A percentile compares a stretch with the other conserved stretches of the same genome.
phyloP scores from a whole-genome alignment of 2,888 invertebrate genomes.

The Brenthis ino region DNA sequence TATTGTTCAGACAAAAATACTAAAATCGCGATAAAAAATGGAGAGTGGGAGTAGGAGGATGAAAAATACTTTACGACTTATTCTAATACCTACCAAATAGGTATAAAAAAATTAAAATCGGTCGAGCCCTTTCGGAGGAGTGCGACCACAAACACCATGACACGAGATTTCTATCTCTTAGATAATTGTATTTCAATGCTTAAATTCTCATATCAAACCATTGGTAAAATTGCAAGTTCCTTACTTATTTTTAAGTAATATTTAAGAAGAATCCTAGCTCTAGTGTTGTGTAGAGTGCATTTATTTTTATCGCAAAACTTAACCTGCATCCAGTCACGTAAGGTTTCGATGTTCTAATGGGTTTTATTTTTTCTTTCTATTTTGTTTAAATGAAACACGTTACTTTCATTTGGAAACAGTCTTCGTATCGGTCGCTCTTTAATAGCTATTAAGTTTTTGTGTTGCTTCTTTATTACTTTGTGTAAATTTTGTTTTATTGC shows the following conservation, averaged over 20 bases:
- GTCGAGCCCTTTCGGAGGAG: too few species aligned
- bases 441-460: slow-evolving; percentile 35
- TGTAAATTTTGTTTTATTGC: slow-evolving; percentile 27
- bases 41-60: too few species aligned
- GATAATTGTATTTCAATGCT: too few species aligned
- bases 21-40: too few species aligned
- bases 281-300: slow-evolving; percentile 6
- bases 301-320: slow-evolving; percentile 36
- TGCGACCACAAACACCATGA: too few species aligned
- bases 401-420: slow-evolving; percentile 27
- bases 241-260: background rate
- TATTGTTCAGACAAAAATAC: too few species aligned
- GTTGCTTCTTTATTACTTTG: slow-evolving; percentile 28
- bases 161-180: too few species aligned
- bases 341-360: slow-evolving; percentile 24
- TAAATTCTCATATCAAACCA: too few species aligned
- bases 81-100: too few species aligned
- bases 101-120: too few species aligned
- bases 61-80: too few species aligned
- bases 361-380: slow-evolving; percentile 24
- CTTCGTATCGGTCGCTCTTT: slow-evolving; percentile 27
- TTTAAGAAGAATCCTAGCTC: background rate
- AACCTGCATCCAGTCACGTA: slow-evolving; percentile 31
- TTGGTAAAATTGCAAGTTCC: too few species aligned
- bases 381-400: slow-evolving; percentile 31